Evolutionary conservation across 2,113 vertebrate genomes (phyloP).

Genomic region (Odocoileus hemionus): DNA sequence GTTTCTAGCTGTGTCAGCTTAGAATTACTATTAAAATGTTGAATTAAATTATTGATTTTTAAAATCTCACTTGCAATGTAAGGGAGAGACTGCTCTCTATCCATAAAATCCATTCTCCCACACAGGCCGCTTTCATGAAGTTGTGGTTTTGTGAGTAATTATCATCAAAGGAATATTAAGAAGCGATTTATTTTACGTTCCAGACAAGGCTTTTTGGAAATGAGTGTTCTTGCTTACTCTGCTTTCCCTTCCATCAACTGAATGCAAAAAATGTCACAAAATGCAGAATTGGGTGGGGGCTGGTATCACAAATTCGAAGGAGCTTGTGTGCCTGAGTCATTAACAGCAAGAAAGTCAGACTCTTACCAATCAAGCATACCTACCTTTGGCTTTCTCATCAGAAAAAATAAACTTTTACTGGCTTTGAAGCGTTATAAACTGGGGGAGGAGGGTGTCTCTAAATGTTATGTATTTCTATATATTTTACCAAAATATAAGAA

Average conservation of each 20-base stretch:
- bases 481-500: neutral
- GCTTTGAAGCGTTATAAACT: neutral
- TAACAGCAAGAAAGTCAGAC: neutral
- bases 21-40: neutral
- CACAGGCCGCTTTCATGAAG: neutral
- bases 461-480: neutral
- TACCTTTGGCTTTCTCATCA: neutral
- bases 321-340: neutral
- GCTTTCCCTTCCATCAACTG: neutral
- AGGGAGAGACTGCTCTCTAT: neutral
- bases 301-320: neutral
- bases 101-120: neutral
- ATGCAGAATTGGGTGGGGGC: neutral
- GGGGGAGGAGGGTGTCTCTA: neutral
- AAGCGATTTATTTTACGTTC: neutral
- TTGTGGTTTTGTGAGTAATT: neutral
- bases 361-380: neutral
- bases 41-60: constrained; percentile 18
- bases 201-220: neutral
- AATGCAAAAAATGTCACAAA: neutral
- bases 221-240: neutral
- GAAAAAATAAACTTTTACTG: neutral
- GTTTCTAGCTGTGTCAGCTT: neutral
- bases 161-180: neutral
- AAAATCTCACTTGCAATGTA: neutral